Evolutionary conservation across 1,140 invertebrate genomes (phyloP).

Genomic region (Augochlora pura): DNA sequence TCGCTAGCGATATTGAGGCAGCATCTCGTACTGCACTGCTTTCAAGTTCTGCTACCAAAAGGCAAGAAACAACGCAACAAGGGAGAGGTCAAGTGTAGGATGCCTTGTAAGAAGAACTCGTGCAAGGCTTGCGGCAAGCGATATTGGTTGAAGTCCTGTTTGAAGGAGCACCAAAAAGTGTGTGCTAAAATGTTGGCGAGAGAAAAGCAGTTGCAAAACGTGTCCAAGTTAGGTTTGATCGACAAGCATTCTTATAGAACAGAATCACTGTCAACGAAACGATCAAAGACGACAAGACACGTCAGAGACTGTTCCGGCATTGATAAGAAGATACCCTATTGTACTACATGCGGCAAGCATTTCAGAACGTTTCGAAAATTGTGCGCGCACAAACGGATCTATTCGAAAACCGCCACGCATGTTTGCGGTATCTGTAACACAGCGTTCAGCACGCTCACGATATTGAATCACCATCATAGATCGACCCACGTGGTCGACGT

Average conservation of each 20-base stretch:
- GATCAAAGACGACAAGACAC: not conserved
- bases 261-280: fast-evolving
- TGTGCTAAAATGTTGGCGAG: not conserved
- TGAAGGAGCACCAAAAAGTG: conserved; percentile 50
- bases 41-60: conserved; percentile 46
- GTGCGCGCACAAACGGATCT: conserved; percentile 52
- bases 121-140: conserved; percentile 46
- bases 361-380: conserved; percentile 58
- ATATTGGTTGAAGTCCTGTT: conserved; percentile 41
- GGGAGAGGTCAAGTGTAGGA: conserved; percentile 38
- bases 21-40: conserved; percentile 63
- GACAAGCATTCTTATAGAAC: no score
- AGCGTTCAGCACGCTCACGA: conserved; percentile 52
- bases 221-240: no score
- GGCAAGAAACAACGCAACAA: conserved; percentile 23
- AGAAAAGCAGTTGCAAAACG: not conserved
- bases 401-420: not conserved
- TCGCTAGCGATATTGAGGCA: conserved; percentile 23
- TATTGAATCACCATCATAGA: conserved; percentile 45
- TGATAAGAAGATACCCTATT: conserved; percentile 36
- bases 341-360: conserved; percentile 55
- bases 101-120: conserved; percentile 20
- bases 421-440: conserved; percentile 50
- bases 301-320: fast-evolving
- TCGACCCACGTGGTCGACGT: conserved; percentile 21